Evolutionary conservation across 2,888 invertebrate genomes (phyloP).

Genomic region (Acleris laterana): DNA sequence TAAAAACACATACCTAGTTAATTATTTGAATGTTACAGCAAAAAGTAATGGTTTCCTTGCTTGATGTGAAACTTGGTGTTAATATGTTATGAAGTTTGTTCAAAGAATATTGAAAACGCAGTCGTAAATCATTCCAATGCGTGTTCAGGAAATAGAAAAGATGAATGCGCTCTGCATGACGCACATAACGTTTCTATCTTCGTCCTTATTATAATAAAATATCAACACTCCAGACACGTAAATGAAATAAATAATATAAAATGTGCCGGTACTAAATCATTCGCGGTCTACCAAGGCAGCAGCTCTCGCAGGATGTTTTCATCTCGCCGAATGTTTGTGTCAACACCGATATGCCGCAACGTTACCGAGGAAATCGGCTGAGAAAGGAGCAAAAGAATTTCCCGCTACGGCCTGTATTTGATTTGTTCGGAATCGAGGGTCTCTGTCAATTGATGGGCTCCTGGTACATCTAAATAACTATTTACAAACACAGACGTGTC

Average conservation of each 20-base stretch:
- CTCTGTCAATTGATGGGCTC: slow-evolving; percentile 22
- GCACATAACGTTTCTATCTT: slow-evolving; percentile 2
- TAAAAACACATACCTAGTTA: too few relatives aligned
- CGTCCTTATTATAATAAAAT: slow-evolving; percentile 10
- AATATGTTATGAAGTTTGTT: too few relatives aligned
- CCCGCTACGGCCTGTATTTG: slow-evolving; percentile 30
- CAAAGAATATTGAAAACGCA: too few relatives aligned
- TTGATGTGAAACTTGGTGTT: too few relatives aligned
- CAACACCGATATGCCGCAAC: slow-evolving; percentile 57
- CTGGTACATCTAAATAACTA: slow-evolving; percentile 25
- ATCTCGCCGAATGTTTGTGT: slow-evolving; percentile 63
- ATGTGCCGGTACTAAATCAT: slow-evolving; percentile 44
- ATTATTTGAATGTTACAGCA: too few relatives aligned
- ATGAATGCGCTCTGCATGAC: slow-evolving; percentile 12
- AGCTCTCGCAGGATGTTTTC: slow-evolving; percentile 66
- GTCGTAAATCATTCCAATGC: too few relatives aligned
- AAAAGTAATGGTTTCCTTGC: too few relatives aligned
- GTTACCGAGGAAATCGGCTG: slow-evolving; percentile 44
- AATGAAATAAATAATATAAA: slow-evolving; percentile 36
- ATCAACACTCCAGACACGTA: slow-evolving; percentile 26
- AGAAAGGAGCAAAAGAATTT: slow-evolving; percentile 40
- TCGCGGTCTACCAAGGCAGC: slow-evolving; percentile 46
- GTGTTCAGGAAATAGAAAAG: slow-evolving; percentile 3
- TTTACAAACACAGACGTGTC: slow-evolving; percentile 8
- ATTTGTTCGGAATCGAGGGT: slow-evolving; percentile 32